Conservation (phyloP, 2,888 invertebrate genomes). For the Drosophila birchii region DNA sequence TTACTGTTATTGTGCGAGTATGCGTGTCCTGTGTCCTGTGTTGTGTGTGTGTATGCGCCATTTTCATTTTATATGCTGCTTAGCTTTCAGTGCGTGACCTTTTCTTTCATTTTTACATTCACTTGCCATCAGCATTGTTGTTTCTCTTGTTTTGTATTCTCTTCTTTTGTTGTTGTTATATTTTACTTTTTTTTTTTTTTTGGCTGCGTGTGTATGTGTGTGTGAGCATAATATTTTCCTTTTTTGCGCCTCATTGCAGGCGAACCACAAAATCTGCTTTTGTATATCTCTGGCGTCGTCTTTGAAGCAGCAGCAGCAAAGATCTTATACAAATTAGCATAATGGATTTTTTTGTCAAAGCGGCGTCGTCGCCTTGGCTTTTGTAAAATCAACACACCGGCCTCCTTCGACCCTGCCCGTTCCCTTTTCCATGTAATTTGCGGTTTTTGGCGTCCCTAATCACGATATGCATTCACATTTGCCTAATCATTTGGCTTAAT, state of each 20-base stretch:
- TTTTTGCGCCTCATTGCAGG: slow-evolving; percentile 57
- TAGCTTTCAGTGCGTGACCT: slow-evolving; percentile 80
- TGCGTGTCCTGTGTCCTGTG: slow-evolving; percentile 24
- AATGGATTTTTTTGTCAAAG: slow-evolving; percentile 79
- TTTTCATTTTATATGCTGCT: slow-evolving; percentile 74
- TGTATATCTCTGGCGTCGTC: slow-evolving; percentile 57
- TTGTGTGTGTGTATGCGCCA: slow-evolving; percentile 51
- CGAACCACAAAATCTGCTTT: slow-evolving; percentile 63
- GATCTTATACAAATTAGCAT: slow-evolving; percentile 75
- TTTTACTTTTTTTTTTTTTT: background rate
- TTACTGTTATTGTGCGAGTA: slow-evolving; percentile 49
- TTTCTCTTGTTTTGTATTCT: slow-evolving; percentile 48
- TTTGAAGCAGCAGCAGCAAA: slow-evolving; percentile 60
- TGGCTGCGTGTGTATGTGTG: slow-evolving; percentile 33
- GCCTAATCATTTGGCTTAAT: slow-evolving; percentile 75
- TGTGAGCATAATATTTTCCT: slow-evolving; percentile 48
- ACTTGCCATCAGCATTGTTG: slow-evolving; percentile 49
- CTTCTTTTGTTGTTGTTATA: slow-evolving; percentile 11
- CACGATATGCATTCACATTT: slow-evolving; percentile 77
- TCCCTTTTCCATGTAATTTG: slow-evolving; percentile 55
- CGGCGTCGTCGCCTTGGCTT: slow-evolving; percentile 48
- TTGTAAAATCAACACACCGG: slow-evolving; percentile 54
- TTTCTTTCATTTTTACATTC: slow-evolving; percentile 71
- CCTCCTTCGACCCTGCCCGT: slow-evolving; percentile 13
- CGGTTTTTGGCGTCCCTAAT: slow-evolving; percentile 64